Percentiles rank a stretch among this genome's conserved stretches.
Conservation (phyloP, 2,797 vertebrate genomes). For the Petrocephalus sullivani region DNA sequence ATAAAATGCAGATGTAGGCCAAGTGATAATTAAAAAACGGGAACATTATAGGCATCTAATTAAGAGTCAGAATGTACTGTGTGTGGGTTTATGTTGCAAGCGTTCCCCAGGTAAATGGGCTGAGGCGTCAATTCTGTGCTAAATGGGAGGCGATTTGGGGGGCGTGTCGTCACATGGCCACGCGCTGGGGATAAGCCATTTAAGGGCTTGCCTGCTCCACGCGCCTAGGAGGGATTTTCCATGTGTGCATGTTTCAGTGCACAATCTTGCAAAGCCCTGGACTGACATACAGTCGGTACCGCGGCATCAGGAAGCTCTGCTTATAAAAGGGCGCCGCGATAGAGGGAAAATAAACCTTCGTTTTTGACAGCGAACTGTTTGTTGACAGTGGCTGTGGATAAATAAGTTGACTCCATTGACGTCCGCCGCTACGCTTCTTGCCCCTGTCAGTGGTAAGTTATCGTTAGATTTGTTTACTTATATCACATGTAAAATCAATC, state of each 20-base stretch:
- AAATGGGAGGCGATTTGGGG: conserved; percentile 15
- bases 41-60: neutral
- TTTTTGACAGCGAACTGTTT: neutral
- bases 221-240: conserved; percentile 37
- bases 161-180: conserved; percentile 25
- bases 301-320: neutral
- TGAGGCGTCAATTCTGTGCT: neutral
- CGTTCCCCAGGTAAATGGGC: neutral
- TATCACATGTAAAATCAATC: neutral
- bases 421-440: neutral
- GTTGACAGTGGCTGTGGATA: neutral
- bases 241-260: conserved; percentile 15
- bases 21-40: neutral
- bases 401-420: neutral
- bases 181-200: conserved; percentile 37
- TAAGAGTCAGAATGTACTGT: neutral
- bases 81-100: neutral
- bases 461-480: neutral
- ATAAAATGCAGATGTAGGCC: neutral
- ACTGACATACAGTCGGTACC: neutral
- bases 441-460: neutral
- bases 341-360: neutral
- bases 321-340: neutral
- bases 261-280: conserved; percentile 22
- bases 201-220: conserved; percentile 29